Conservation (phyloP, 2,797 vertebrate genomes). For the Otolemur crassicaudatus region DNA sequence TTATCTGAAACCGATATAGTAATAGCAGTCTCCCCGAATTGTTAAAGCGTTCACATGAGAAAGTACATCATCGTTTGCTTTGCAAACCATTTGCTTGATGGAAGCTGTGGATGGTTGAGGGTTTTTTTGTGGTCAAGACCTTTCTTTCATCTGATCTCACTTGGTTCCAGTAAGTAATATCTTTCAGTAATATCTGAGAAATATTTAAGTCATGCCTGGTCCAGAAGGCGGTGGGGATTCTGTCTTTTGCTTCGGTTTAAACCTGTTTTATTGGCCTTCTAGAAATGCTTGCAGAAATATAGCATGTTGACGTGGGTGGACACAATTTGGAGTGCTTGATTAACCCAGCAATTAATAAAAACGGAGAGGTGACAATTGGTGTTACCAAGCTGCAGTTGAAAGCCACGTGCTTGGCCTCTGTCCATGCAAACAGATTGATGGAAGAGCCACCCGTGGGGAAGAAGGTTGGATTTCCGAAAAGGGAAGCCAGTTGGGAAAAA, state of each 20-base stretch:
- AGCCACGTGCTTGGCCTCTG: constrained; percentile 38
- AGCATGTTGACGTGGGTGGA: constrained; percentile 42
- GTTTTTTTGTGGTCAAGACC: not conserved
- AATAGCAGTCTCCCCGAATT: rapidly evolving
- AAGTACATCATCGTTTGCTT: rapidly evolving
- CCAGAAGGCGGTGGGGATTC: not conserved
- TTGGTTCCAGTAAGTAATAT: not conserved
- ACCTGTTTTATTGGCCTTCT: not conserved
- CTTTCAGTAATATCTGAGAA: not conserved
- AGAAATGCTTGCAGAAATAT: constrained; percentile 10
- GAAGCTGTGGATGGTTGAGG: not conserved
- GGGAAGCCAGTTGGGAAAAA: constrained; percentile 11
- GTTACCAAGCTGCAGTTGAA: constrained; percentile 12
- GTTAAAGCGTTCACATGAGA: not conserved
- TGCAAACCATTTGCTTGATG: not conserved
- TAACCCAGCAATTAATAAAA: constrained; percentile 74
- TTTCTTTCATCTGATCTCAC: not conserved
- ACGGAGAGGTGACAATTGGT: constrained; percentile 68
- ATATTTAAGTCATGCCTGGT: not conserved
- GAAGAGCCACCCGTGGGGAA: constrained; percentile 2
- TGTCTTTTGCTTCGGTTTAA: not conserved
- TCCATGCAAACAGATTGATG: constrained; percentile 64
- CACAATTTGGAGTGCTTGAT: constrained; percentile 62
- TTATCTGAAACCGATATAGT: not conserved
- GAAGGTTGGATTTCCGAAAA: not conserved